A percentile compares a stretch with the other conserved stretches of the same genome.
Evolutionary conservation across 2,888 invertebrate genomes (phyloP).

Genomic region (Carcina quercana): DNA sequence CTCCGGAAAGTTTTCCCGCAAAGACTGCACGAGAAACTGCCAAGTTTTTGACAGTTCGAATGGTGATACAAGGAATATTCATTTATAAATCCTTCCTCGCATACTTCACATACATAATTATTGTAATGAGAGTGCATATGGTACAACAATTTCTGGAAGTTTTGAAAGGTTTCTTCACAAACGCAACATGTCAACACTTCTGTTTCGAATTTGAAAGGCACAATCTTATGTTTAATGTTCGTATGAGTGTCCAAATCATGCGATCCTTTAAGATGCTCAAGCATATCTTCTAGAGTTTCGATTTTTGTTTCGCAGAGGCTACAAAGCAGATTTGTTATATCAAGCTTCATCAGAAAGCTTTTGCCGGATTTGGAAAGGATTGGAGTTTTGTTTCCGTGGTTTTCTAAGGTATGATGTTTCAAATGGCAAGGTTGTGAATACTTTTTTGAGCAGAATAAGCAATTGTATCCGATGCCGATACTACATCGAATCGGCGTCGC

Average conservation of each 20-base stretch:
- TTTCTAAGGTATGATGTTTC: conserved; percentile 35
- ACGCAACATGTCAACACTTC: conserved; percentile 35
- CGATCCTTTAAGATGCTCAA: conserved; percentile 25
- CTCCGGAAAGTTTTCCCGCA: conserved; percentile 43
- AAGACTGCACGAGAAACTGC: conserved; percentile 34
- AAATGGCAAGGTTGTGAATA: conserved; percentile 32
- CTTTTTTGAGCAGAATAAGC: conserved; percentile 42
- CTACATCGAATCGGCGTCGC: conserved; percentile 49
- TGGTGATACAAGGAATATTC: conserved; percentile 30
- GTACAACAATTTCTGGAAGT: conserved; percentile 43
- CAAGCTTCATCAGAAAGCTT: conserved; percentile 35
- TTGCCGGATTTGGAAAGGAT: conserved; percentile 29
- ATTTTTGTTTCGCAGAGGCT: conserved; percentile 25
- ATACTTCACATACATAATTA: conserved; percentile 39
- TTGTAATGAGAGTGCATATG: conserved; percentile 51
- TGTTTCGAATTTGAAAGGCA: conserved; percentile 49
- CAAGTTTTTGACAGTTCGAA: conserved; percentile 35
- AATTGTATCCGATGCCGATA: conserved; percentile 39
- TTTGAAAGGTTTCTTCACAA: conserved; percentile 30
- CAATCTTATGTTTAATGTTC: conserved; percentile 31
- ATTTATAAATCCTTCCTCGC: conserved; percentile 34
- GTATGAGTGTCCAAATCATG: conserved; percentile 27
- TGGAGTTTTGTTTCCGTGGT: conserved; percentile 31
- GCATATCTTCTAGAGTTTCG: conserved; percentile 22
- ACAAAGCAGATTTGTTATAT: conserved; percentile 37